Percentiles rank a stretch among this genome's conserved stretches.
Evolutionary conservation across 2,888 invertebrate genomes (phyloP).

Genomic region (Elegia similella): DNA sequence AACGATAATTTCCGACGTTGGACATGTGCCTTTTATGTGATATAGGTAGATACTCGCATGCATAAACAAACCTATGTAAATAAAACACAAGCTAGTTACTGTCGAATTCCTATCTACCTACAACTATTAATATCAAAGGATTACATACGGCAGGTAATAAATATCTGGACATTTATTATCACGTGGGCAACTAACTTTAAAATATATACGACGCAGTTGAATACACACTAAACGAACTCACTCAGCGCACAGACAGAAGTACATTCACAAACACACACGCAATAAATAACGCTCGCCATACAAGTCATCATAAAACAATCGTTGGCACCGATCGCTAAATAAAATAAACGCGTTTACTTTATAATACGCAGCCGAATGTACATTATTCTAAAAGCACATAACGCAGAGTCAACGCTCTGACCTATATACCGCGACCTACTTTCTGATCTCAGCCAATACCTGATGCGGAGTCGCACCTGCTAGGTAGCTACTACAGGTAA

Average conservation of each 20-base stretch:
- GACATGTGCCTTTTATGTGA: too few species aligned
- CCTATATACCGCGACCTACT: slow-evolving; percentile 27
- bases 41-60: too few species aligned
- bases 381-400: slow-evolving; percentile 18
- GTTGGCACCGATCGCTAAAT: slow-evolving; percentile 24
- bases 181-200: neutral
- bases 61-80: too few species aligned
- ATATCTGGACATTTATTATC: neutral
- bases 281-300: slow-evolving; percentile 14
- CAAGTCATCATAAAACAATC: slow-evolving; percentile 15
- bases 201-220: slow-evolving; percentile 8
- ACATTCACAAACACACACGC: neutral
- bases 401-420: slow-evolving; percentile 16
- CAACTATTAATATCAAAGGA: neutral
- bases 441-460: slow-evolving; percentile 24
- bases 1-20: too few species aligned
- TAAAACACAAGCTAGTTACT: too few species aligned
- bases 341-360: slow-evolving; percentile 23
- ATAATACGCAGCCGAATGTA: slow-evolving; percentile 24
- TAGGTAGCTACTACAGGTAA: slow-evolving; percentile 4
- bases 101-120: neutral
- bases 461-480: slow-evolving; percentile 12
- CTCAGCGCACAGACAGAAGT: neutral
- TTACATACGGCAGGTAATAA: neutral
- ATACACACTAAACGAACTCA: neutral